Percentiles rank a stretch among this genome's conserved stretches.
These are phyloP conservation scores for Drosophila basisetae DNA, from an alignment of 2,888 invertebrate genomes.

Conservation along the genomic window DNA sequence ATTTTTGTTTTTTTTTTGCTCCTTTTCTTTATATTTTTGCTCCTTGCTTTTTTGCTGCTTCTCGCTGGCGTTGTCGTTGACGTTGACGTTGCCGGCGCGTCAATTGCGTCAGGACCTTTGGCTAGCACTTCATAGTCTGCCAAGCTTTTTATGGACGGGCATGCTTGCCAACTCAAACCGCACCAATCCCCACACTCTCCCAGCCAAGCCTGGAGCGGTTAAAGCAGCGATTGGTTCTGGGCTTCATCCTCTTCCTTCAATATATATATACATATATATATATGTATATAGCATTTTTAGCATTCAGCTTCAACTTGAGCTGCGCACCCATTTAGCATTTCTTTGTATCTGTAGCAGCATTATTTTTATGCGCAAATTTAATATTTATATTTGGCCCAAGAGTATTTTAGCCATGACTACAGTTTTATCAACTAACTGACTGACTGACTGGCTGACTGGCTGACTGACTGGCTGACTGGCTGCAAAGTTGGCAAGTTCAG, in stretches of 20 bases:
- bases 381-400: slow-evolving; percentile 74
- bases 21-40: slow-evolving; percentile 3
- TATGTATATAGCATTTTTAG: neutral
- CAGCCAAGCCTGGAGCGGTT: slow-evolving; percentile 3
- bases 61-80: slow-evolving; percentile 29
- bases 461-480: neutral
- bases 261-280: neutral
- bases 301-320: slow-evolving; percentile 23
- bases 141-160: slow-evolving; percentile 70
- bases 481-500: slow-evolving; percentile 13
- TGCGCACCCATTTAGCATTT: slow-evolving; percentile 35
- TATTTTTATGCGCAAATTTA: slow-evolving; percentile 73
- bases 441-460: slow-evolving; percentile 12
- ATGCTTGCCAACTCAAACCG: slow-evolving; percentile 13
- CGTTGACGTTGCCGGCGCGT: slow-evolving; percentile 65
- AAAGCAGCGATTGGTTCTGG: slow-evolving; percentile 38
- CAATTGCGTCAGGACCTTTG: slow-evolving; percentile 72
- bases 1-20: slow-evolving; percentile 45
- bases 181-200: neutral
- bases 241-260: slow-evolving; percentile 5
- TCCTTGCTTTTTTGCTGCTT: neutral
- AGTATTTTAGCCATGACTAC: slow-evolving; percentile 57
- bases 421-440: slow-evolving; percentile 47
- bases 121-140: slow-evolving; percentile 72
- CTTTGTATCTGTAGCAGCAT: slow-evolving; percentile 36